These are phyloP conservation scores for Patella ulyssiponensis DNA, from an alignment of 2,888 invertebrate species.

Conservation along the genomic window DNA sequence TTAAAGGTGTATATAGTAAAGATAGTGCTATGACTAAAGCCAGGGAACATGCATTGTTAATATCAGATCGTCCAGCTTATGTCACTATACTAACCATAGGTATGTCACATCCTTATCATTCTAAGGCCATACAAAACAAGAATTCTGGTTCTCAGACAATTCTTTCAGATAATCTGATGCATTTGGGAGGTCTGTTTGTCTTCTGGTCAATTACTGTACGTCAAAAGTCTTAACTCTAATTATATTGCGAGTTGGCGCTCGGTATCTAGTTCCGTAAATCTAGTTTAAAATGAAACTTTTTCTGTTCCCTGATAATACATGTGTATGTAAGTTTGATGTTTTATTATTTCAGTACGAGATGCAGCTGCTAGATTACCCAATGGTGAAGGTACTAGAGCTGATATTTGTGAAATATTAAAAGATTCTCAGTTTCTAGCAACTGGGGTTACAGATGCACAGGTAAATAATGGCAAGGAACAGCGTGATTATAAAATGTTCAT, in stretches of 20 bases:
- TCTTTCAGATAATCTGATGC: no score
- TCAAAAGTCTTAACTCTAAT: no score
- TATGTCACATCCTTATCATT: conserved; percentile 44
- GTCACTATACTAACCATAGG: conserved; percentile 89
- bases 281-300: neutral
- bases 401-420: conserved; percentile 89
- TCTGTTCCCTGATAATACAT: neutral
- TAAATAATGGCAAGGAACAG: conserved; percentile 30
- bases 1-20: conserved; percentile 82
- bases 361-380: conserved; percentile 94
- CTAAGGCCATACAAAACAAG: no score
- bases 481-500: no score
- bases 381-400: conserved; percentile 92
- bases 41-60: conserved; percentile 87
- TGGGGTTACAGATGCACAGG: conserved; percentile 73
- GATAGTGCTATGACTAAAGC: conserved; percentile 76
- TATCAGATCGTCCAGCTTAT: conserved; percentile 87
- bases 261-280: no score
- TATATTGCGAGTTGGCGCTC: no score
- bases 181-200: no score
- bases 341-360: conserved; percentile 80
- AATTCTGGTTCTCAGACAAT: no score
- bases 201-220: no score
- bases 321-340: neutral
- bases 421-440: conserved; percentile 80